A percentile compares a stretch with the other conserved stretches of the same genome.
Evolutionary conservation across 2,888 invertebrate species (phyloP).

Genomic region (Vannuccia rotundouncinata): DNA sequence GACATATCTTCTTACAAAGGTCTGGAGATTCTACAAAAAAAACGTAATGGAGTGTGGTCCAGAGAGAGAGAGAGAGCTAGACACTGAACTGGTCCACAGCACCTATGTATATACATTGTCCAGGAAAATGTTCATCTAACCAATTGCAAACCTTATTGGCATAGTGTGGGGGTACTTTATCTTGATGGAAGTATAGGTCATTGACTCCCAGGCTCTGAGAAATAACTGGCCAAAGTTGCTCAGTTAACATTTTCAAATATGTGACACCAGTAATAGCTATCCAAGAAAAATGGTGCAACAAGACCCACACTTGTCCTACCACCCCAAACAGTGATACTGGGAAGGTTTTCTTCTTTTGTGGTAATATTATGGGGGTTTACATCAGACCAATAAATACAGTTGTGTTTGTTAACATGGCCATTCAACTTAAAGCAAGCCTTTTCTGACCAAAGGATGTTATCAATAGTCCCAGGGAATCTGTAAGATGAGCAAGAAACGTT

Average conservation of each 20-base stretch:
- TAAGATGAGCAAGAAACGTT: constrained; percentile 14
- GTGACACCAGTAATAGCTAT: not conserved
- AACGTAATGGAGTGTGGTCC: not conserved
- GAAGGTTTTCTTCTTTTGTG: constrained; percentile 14
- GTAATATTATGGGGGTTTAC: not conserved
- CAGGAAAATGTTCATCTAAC: constrained; percentile 23
- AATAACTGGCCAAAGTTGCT: constrained; percentile 27
- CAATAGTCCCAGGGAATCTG: not conserved
- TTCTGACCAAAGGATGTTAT: constrained; percentile 14
- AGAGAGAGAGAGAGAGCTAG: not conserved
- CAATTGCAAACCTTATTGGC: not conserved
- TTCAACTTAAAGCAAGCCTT: constrained; percentile 17
- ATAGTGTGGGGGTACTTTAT: not conserved
- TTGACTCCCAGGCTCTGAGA: not conserved
- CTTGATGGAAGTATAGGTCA: constrained; percentile 30
- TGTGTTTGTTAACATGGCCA: not conserved
- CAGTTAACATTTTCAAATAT: constrained; percentile 10
- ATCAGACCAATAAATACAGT: constrained; percentile 3
- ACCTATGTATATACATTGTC: not conserved
- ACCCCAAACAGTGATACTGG: not conserved
- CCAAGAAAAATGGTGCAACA: not conserved
- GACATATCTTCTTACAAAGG: too few species aligned
- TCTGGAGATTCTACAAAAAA: too few species aligned
- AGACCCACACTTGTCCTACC: not conserved
- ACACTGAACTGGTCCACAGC: not conserved